These are phyloP conservation scores for Caranx melampygus DNA, from an alignment of 2,113 vertebrate species.

Conservation along the genomic window DNA sequence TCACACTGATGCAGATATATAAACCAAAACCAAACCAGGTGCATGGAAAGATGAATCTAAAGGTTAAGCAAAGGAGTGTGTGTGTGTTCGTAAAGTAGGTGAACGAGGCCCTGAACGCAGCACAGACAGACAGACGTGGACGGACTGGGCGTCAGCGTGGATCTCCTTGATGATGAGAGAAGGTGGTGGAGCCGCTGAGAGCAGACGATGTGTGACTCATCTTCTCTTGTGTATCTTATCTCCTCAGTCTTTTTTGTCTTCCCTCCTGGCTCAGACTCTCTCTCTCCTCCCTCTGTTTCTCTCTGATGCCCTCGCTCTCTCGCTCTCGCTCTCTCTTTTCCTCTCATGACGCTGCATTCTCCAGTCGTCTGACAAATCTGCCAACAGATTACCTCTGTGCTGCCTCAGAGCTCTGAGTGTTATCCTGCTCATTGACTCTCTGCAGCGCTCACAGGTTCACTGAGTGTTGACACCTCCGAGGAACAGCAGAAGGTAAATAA, in stretches of 20 bases:
- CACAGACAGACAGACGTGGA: constrained; percentile 17
- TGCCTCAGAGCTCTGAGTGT: neutral
- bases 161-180: constrained; percentile 47
- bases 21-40: too few relatives aligned
- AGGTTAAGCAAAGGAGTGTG: too few relatives aligned
- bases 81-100: neutral
- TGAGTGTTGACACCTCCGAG: neutral
- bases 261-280: neutral
- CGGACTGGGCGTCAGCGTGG: constrained; percentile 9
- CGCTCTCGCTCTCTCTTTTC: neutral
- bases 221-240: constrained; percentile 17
- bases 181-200: constrained; percentile 27
- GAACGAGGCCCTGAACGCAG: neutral
- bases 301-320: neutral
- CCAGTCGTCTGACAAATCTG: neutral
- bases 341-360: constrained; percentile 30
- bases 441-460: neutral
- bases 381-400: constrained; percentile 4
- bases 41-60: too few relatives aligned
- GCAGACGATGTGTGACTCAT: constrained; percentile 41
- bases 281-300: neutral
- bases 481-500: neutral
- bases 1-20: too few relatives aligned
- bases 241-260: constrained; percentile 14
- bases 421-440: neutral